Conservation (phyloP, 2,797 vertebrate genomes). For the Ambastaia sidthimunki region DNA sequence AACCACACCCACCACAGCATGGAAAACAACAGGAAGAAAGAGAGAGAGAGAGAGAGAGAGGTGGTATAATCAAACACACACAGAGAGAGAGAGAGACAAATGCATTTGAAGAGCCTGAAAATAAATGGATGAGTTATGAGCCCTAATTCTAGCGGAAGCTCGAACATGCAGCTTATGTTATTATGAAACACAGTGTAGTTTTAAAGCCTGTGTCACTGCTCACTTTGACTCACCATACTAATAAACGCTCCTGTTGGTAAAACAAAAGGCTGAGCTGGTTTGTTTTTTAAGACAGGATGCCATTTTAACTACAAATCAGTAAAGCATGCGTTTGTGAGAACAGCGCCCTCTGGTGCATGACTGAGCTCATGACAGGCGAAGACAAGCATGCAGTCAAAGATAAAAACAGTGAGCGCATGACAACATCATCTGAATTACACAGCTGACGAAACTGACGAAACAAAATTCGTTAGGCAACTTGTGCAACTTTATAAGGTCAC, state of each 20-base stretch:
- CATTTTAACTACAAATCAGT: neutral
- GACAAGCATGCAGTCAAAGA: neutral
- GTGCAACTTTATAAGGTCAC: neutral
- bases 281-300: slow-evolving; percentile 31
- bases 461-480: neutral
- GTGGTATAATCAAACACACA: neutral
- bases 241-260: slow-evolving; percentile 29
- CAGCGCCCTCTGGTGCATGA: slow-evolving; percentile 41
- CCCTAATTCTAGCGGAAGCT: neutral
- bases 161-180: neutral
- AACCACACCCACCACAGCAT: slow-evolving; percentile 17
- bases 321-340: neutral
- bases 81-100: neutral
- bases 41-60: no score
- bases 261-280: slow-evolving; percentile 20
- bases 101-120: slow-evolving; percentile 6
- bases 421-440: no score
- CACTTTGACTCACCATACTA: neutral
- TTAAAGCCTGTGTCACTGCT: neutral
- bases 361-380: neutral
- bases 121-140: slow-evolving; percentile 23
- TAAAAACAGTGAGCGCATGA: no score
- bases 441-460: neutral
- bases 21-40: slow-evolving; percentile 14
- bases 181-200: neutral